Percentiles rank a stretch among this genome's conserved stretches.
phyloP scores from a whole-genome alignment of 2,797 vertebrate genomes.

The Galago senegalensis region DNA sequence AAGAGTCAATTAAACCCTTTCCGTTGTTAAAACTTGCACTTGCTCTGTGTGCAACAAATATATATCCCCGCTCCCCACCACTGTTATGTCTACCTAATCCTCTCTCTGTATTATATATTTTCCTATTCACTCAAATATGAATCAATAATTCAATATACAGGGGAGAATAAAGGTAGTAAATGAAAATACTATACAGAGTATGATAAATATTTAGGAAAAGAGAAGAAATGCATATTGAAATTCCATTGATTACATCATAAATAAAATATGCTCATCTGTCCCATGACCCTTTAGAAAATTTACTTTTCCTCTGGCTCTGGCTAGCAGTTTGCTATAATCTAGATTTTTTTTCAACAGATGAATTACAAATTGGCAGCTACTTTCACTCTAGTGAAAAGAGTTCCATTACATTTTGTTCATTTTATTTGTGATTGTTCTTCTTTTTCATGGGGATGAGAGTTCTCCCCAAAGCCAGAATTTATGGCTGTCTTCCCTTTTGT shows the following conservation, averaged over 20 bases:
- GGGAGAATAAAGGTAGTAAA: slow-evolving; percentile 76
- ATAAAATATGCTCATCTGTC: slow-evolving; percentile 84
- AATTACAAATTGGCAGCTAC: slow-evolving; percentile 81
- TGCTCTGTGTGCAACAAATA: slow-evolving; percentile 76
- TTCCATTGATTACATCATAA: slow-evolving; percentile 80
- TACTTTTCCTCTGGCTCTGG: slow-evolving; percentile 72
- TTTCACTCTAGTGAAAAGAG: slow-evolving; percentile 73
- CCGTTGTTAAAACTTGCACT: slow-evolving; percentile 72
- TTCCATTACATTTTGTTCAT: slow-evolving; percentile 62
- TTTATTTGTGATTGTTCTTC: slow-evolving; percentile 78
- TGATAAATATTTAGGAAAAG: slow-evolving; percentile 63
- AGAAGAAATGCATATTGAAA: slow-evolving; percentile 76
- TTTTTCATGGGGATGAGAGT: slow-evolving; percentile 59
- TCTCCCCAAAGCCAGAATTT: slow-evolving; percentile 79
- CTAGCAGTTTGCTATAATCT: slow-evolving; percentile 82
- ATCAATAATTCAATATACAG: slow-evolving; percentile 66
- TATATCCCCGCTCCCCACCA: slow-evolving; percentile 63
- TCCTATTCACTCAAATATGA: slow-evolving; percentile 75
- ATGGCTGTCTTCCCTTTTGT: slow-evolving; percentile 80
- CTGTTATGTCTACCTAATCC: slow-evolving; percentile 75
- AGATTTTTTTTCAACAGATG: slow-evolving; percentile 82
- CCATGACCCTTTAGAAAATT: slow-evolving; percentile 80
- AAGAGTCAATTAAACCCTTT: slow-evolving; percentile 88
- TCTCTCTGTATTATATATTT: slow-evolving; percentile 62
- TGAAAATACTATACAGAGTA: slow-evolving; percentile 76